A percentile compares a stretch with the other conserved stretches of the same genome.
Evolutionary conservation across 2,888 invertebrate genomes (phyloP).

Genomic region (Lochmaea crataegi): DNA sequence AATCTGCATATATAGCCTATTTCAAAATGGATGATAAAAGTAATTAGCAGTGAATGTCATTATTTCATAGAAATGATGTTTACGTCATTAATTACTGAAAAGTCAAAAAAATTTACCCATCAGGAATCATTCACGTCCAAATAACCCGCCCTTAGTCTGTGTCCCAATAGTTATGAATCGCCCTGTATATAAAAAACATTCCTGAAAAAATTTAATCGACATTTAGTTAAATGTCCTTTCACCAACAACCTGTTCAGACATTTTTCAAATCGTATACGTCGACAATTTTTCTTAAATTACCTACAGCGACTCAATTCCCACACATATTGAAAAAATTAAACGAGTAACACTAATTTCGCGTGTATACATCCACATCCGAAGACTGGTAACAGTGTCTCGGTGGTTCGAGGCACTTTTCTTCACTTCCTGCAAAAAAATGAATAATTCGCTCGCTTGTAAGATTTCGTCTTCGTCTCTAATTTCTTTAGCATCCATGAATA

Average conservation of each 20-base stretch:
- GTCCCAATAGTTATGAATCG: no score
- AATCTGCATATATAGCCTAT: no score
- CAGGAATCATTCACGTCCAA: no score
- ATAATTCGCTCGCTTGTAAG: slow-evolving; percentile 3
- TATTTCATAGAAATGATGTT: no score
- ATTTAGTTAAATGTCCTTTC: background rate
- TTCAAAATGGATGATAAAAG: no score
- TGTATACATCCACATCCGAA: slow-evolving; percentile 2
- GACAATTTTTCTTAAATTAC: background rate
- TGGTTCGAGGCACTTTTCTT: background rate
- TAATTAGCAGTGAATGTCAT: no score
- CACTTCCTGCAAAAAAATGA: slow-evolving; percentile 7
- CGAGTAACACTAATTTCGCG: background rate
- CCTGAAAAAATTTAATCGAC: background rate
- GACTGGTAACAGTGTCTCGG: background rate
- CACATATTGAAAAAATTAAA: slow-evolving; percentile 1
- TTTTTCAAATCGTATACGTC: background rate
- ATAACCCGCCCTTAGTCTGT: no score
- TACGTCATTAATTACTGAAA: no score
- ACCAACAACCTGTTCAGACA: background rate
- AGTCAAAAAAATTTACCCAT: no score
- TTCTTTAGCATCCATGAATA: slow-evolving; percentile 6
- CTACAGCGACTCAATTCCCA: background rate
- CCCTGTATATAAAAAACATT: no score
- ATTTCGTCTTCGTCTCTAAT: slow-evolving; percentile 15